These are phyloP conservation scores for Plutella xylostella DNA, from an alignment of 2,888 invertebrate genomes.

Conservation along the genomic window DNA sequence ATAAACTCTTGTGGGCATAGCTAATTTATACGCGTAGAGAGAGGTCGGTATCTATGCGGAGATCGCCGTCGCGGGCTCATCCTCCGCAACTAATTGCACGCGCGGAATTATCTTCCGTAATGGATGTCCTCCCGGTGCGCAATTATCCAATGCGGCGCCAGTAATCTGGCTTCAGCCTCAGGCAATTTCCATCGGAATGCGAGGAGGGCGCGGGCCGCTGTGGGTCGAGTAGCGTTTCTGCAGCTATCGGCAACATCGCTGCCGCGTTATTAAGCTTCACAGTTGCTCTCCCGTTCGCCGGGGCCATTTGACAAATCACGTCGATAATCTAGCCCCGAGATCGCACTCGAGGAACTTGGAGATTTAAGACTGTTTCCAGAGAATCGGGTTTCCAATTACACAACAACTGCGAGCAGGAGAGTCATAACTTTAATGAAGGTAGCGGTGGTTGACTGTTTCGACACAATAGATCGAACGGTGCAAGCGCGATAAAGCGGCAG, in stretches of 20 bases:
- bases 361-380: neutral
- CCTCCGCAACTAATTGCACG: slow-evolving; percentile 36
- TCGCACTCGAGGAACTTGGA: slow-evolving; percentile 1
- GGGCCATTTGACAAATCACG: slow-evolving; percentile 4
- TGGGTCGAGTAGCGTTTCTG: slow-evolving; percentile 41
- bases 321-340: slow-evolving; percentile 2
- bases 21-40: slow-evolving; percentile 19
- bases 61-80: neutral
- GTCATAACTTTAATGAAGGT: neutral
- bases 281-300: neutral
- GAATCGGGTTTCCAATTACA: slow-evolving; percentile 2
- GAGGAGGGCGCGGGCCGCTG: slow-evolving; percentile 24
- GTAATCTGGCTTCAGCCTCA: slow-evolving; percentile 39
- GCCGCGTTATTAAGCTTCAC: neutral
- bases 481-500: slow-evolving; percentile 14
- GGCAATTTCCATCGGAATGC: slow-evolving; percentile 54
- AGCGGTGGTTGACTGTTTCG: neutral
- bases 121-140: slow-evolving; percentile 53
- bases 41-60: slow-evolving; percentile 16
- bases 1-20: slow-evolving; percentile 28
- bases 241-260: slow-evolving; percentile 29
- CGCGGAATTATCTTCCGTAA: slow-evolving; percentile 57
- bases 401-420: neutral
- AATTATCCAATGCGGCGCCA: slow-evolving; percentile 48
- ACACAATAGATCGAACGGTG: slow-evolving; percentile 26